Evolutionary conservation across 2,113 vertebrate genomes (phyloP).

Genomic region (Todiramphus chloris): DNA sequence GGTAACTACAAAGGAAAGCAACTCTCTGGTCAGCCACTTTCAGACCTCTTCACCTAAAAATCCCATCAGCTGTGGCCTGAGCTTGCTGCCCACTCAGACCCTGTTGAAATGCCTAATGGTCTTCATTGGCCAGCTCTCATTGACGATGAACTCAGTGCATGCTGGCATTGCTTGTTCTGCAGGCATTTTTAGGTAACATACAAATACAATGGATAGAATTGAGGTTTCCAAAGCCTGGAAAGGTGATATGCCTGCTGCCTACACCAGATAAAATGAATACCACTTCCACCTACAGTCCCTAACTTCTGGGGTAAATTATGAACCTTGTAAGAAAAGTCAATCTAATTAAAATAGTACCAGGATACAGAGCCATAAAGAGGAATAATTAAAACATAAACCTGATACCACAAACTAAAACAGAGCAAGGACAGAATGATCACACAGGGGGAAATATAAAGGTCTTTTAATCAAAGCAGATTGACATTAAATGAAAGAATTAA

Average conservation of each 20-base stretch:
- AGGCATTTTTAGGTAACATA: accelerated
- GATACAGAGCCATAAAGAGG: not conserved
- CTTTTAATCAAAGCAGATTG: slow-evolving; percentile 7
- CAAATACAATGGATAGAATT: accelerated
- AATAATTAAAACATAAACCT: not conserved
- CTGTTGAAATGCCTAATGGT: not conserved
- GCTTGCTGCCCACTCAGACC: not conserved
- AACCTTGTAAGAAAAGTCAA: not conserved
- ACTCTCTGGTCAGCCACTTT: not conserved
- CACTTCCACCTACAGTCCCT: not conserved
- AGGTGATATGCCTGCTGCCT: not conserved
- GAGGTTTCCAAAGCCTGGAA: not conserved
- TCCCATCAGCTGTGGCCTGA: not conserved
- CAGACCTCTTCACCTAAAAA: not conserved
- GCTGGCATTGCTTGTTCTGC: not conserved
- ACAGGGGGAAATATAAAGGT: not conserved
- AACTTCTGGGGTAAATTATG: not conserved
- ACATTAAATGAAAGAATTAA: not conserved
- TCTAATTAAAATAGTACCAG: not conserved
- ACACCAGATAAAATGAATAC: not conserved
- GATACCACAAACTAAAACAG: not conserved
- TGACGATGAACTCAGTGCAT: accelerated
- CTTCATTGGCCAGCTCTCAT: not conserved
- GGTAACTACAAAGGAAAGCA: not conserved
- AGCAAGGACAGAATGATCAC: not conserved